A percentile compares a stretch with the other conserved stretches of the same genome.
Conservation (phyloP, 2,888 invertebrate species). For the Pandemis corylana region DNA sequence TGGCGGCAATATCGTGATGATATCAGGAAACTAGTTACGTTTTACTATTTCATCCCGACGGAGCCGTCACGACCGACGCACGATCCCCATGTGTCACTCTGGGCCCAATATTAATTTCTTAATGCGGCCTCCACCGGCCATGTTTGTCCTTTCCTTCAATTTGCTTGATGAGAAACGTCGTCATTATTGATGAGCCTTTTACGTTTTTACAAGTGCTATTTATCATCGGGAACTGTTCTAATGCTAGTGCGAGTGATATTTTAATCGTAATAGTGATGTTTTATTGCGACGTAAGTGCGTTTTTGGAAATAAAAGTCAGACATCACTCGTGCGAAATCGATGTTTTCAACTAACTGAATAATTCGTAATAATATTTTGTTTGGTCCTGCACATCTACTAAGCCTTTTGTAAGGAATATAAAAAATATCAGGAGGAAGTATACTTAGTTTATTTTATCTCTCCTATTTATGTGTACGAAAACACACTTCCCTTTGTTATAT, state of each 20-base stretch:
- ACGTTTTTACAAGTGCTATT: constrained; percentile 54
- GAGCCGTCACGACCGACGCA: constrained; percentile 36
- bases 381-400: not conserved
- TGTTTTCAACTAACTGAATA: not conserved
- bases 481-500: constrained; percentile 49
- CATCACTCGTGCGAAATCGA: not conserved
- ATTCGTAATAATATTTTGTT: not conserved
- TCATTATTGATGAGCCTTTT: constrained; percentile 68
- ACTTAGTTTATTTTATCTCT: constrained; percentile 10
- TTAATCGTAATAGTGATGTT: not conserved
- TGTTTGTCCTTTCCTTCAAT: constrained; percentile 62
- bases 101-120: constrained; percentile 71
- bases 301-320: not conserved
- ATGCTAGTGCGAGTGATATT: not conserved
- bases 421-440: not conserved
- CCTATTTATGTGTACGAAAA: constrained; percentile 35
- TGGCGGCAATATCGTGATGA: constrained; percentile 20
- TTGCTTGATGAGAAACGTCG: constrained; percentile 65
- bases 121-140: constrained; percentile 56
- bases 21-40: constrained; percentile 9
- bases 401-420: not conserved
- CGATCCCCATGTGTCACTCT: constrained; percentile 52
- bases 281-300: not conserved
- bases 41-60: constrained; percentile 35
- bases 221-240: constrained; percentile 57